Evolutionary conservation across 2,113 vertebrate species (phyloP), one percentile per base, ranked within the genome.

Genomic region (Dromiciops gliroides): DNA sequence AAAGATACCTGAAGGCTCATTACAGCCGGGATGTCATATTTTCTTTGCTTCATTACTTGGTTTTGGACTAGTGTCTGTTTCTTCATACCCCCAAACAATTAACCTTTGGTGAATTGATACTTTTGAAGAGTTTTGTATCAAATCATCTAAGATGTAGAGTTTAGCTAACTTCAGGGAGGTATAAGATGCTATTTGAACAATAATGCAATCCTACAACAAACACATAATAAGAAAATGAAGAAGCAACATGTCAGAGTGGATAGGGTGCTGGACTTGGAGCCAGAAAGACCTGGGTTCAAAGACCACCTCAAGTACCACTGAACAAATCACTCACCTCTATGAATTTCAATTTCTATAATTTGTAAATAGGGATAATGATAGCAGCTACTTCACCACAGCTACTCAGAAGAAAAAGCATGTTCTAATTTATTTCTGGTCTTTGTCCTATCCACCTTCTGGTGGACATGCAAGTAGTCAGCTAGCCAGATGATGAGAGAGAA

Each of bases 101-200:
- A 47, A 75, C 47, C 89, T 31, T 92, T 22, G 1, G 56, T 67
- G 56, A 67, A 67, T 67, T 3, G 11, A 50, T 8, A 47, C 83
- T 94, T 67, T 88, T 75, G 22, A 67, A 53, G 37, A 94, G 52
- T 52, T 88, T 44, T 3, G 50, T 92, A 31, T 91, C 92, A 31
- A 90, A 90, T 50, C 12, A 37, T 37, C 91, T 37, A 25, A 31
- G 89, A 49, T 90, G 48, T 31, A 25, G 51, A 37, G 92, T 31
- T 93, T 92, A 93, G 48, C 44, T 50, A 92, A 52, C 48, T 89
- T 50, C 8, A 4, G 52, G 93, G 56, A 95, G 90, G 56, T 37
- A 11, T 67, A 37, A 28, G 26, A 56, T 37, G 28, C 31, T 67
- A 67, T 67, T 67, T 67, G 28, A 67, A 67, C 56, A 67, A 67